Conservation (phyloP, 2,888 invertebrate species). For the Orthosia gracilis region DNA sequence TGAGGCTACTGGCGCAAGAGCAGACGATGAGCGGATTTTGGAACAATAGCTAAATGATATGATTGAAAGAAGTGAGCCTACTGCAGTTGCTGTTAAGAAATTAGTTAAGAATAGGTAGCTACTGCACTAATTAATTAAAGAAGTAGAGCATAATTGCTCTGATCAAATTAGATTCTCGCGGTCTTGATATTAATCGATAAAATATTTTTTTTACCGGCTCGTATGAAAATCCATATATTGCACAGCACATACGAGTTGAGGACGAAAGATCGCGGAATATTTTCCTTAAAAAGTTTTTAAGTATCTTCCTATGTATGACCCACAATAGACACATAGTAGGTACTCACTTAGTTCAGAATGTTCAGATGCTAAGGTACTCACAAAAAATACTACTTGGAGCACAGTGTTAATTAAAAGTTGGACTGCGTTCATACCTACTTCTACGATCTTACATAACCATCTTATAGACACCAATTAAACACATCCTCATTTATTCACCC, state of each 20-base stretch:
- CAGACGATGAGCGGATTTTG: constrained; percentile 37
- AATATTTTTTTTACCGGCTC: too few relatives aligned
- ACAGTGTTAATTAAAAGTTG: neutral
- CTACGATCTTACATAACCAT: neutral
- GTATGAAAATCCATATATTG: too few relatives aligned
- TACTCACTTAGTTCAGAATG: too few relatives aligned
- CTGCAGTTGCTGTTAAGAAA: neutral
- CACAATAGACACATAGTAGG: too few relatives aligned
- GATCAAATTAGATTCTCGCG: neutral
- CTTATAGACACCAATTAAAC: neutral
- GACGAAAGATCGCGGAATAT: too few relatives aligned
- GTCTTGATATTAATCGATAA: neutral
- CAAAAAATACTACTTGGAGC: too few relatives aligned
- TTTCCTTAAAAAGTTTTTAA: too few relatives aligned
- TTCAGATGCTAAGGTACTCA: too few relatives aligned
- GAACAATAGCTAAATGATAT: neutral
- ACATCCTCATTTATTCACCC: constrained; percentile 14
- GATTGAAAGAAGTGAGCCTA: neutral
- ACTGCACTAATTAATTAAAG: neutral
- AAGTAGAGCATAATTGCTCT: neutral
- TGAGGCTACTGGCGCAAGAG: constrained; percentile 36
- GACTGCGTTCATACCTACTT: too few relatives aligned
- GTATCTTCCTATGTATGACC: too few relatives aligned
- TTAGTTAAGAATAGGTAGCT: neutral
- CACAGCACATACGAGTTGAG: too few relatives aligned